Base-by-base conservation (phyloP, 2,113 vertebrate species). In the Cottus gobio region DNA sequence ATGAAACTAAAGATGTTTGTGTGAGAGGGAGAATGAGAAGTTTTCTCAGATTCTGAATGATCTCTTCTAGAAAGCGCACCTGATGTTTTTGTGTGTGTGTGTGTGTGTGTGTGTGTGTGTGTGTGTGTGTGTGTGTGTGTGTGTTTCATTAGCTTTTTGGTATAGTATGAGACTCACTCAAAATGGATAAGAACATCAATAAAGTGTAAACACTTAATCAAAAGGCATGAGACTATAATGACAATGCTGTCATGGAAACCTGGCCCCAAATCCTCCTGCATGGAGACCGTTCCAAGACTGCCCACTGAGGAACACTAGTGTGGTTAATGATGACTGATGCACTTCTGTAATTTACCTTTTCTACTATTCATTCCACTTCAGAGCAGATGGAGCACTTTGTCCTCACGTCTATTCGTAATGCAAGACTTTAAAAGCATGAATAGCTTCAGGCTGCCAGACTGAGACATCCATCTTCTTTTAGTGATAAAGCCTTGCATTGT, bases 351-450 rank as follows among this genome's bases (percentile, higher is more conserved):
- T 69, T 70, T 5, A 62, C 65, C 31, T 52, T 60, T 26, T 50
- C 61, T 39, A 28, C 12, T 13, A 57, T 31, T 62, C 56, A 52
- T 42, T 57, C 22, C 60, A 64, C 13, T 44, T 42, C 6, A 58
- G 39, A 48, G 26, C 60, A 79, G 68, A 61, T 16, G 9, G 52
- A 50, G 75, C 75, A 22, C 39, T 48, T 37, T 57, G 42, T 44
- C 13, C 42, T 44, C 15, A 54, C 46, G 31, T 24, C 13, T 52
- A 26, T 18, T 50, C 16, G 34, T 64, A 8, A 63, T 34, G 28
- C 6, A 57, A 16, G 20, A 36, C 62, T 48, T 48, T 72, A 37
- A 80, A 60, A 66, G 62, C 50, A 44, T 15, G n/a, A 26, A 46
- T 11, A 37, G 61, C 77, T 26, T 16, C 30, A 66, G 62, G 50